Percentiles rank a stretch among this genome's conserved stretches.
phyloP scores from a whole-genome alignment of 2,113 vertebrate species.

The Seriola aureovittata region DNA sequence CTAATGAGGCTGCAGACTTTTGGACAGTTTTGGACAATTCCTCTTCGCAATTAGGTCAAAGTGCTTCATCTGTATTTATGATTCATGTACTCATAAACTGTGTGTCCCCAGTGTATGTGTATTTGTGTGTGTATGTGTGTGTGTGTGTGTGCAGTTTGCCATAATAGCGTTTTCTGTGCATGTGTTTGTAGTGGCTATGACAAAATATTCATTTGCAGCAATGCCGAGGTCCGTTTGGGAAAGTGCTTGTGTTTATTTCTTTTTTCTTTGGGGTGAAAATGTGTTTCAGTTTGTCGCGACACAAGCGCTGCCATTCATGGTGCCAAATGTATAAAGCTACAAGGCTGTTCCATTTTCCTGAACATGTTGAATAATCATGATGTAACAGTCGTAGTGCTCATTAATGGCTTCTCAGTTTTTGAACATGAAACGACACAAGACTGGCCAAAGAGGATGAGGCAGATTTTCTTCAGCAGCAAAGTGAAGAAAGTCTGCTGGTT shows the following conservation, averaged over 20 bases:
- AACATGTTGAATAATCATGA: constrained; percentile 38
- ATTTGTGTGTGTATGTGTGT: neutral
- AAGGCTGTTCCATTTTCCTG: constrained; percentile 9
- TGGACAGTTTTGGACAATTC: neutral
- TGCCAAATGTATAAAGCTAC: constrained; percentile 15
- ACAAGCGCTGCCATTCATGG: neutral
- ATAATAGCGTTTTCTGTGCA: neutral
- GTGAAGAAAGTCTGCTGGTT: constrained; percentile 9
- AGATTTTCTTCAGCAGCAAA: neutral
- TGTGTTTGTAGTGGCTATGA: neutral
- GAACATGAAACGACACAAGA: constrained; percentile 9
- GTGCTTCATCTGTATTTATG: neutral
- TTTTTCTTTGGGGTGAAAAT: constrained; percentile 25
- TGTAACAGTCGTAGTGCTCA: constrained; percentile 4
- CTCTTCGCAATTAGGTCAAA: neutral
- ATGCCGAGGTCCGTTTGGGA: neutral
- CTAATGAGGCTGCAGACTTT: neutral
- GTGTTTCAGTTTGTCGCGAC: constrained; percentile 1
- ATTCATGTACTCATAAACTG: neutral
- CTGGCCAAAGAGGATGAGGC: constrained; percentile 13
- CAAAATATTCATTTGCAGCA: neutral
- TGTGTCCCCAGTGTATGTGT: neutral
- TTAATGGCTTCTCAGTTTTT: neutral
- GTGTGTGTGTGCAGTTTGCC: neutral
- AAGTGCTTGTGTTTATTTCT: neutral